Conservation (phyloP, 2,888 invertebrate species). For the Polyploca ridens region DNA sequence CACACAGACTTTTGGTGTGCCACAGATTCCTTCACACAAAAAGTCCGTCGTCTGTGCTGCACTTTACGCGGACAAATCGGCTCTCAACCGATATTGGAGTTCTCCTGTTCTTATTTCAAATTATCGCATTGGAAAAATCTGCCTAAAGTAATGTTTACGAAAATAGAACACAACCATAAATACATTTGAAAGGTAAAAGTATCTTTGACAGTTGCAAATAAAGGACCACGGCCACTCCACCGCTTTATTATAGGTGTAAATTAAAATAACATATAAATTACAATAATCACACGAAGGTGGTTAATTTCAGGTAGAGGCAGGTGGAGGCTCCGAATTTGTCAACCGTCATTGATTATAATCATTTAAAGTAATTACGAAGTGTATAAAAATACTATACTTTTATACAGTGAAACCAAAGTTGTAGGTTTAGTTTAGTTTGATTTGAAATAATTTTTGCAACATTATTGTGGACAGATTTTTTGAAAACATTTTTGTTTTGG, state of each 20-base stretch:
- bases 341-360: constrained; percentile 3
- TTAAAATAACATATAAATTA: constrained; percentile 9
- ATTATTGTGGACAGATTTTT: no score
- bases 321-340: not conserved
- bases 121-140: no score
- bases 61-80: no score
- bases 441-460: not conserved
- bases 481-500: no score
- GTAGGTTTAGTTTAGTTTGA: not conserved
- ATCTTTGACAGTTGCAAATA: constrained; percentile 6
- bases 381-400: constrained; percentile 37
- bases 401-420: constrained; percentile 16
- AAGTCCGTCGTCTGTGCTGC: no score
- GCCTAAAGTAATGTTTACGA: not conserved
- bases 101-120: no score
- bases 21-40: no score
- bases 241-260: constrained; percentile 5
- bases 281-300: constrained; percentile 5
- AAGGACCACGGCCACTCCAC: not conserved
- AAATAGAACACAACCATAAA: not conserved
- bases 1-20: no score
- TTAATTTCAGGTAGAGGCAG: not conserved
- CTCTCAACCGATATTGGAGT: no score
- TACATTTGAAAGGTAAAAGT: not conserved
- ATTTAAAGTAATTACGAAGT: constrained; percentile 33